phyloP scores from a whole-genome alignment of 2,888 invertebrate species.

The Ptilodon capucinus region DNA sequence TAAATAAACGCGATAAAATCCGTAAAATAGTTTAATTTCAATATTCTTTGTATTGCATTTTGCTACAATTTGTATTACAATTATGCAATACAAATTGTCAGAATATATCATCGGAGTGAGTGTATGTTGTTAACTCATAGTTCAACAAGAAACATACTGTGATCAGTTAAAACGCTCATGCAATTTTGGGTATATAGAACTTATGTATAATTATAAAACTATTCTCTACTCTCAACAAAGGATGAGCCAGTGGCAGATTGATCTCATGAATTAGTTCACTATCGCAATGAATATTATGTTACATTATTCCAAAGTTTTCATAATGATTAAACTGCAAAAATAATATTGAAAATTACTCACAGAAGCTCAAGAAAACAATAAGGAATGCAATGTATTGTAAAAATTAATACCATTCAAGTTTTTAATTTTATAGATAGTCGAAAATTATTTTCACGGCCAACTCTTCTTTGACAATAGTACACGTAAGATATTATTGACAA shows the following conservation, averaged over 20 bases:
- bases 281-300: conserved; percentile 20
- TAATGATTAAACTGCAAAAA: conserved; percentile 24
- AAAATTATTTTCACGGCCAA: conserved; percentile 25
- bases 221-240: conserved; percentile 55
- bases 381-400: conserved; percentile 54
- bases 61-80: too few relatives aligned
- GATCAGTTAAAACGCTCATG: too few relatives aligned
- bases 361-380: conserved; percentile 45
- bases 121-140: too few relatives aligned
- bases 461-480: conserved; percentile 20
- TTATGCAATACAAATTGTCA: too few relatives aligned
- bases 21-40: too few relatives aligned
- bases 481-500: conserved; percentile 6
- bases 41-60: too few relatives aligned
- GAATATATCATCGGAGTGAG: too few relatives aligned
- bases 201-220: conserved; percentile 22
- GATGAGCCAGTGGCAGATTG: conserved; percentile 46
- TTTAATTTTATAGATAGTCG: conserved; percentile 2
- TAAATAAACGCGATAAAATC: too few relatives aligned
- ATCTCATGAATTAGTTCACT: conserved; percentile 15
- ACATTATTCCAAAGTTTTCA: conserved; percentile 23
- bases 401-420: conserved; percentile 30
- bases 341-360: conserved; percentile 30
- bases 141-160: conserved; percentile 14
- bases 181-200: conserved; percentile 17